Evolutionary conservation across 2,797 vertebrate genomes (phyloP).

Genomic region (Lepilemur ruficaudatus): DNA sequence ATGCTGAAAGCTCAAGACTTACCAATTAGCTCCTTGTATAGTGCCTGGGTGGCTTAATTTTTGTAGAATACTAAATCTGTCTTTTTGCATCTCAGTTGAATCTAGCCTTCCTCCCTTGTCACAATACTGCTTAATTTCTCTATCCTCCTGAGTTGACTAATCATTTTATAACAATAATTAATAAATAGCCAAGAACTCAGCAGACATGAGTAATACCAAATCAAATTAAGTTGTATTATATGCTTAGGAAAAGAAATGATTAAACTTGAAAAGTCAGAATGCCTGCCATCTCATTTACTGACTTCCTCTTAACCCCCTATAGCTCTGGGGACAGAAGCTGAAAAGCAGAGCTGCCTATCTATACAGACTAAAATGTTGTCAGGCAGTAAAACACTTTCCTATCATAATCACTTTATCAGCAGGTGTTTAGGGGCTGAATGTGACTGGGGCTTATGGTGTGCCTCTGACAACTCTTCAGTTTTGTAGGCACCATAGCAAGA

Average conservation of each 20-base stretch:
- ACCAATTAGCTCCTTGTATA: neutral
- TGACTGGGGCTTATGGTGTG: neutral
- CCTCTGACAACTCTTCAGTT: neutral
- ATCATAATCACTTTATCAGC: neutral
- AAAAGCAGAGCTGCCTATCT: neutral
- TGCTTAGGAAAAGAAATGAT: slow-evolving; percentile 31
- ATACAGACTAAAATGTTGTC: neutral
- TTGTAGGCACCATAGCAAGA: slow-evolving; percentile 41
- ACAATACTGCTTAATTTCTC: slow-evolving; percentile 50
- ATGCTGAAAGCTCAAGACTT: neutral
- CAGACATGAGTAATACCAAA: slow-evolving; percentile 20
- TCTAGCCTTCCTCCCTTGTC: neutral
- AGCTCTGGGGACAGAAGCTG: neutral
- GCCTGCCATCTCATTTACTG: neutral
- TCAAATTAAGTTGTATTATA: slow-evolving; percentile 38
- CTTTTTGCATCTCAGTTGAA: neutral
- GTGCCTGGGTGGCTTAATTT: neutral
- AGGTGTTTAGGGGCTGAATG: neutral
- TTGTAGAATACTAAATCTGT: neutral
- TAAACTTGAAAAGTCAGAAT: neutral
- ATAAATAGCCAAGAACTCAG: slow-evolving; percentile 43
- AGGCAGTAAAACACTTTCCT: neutral
- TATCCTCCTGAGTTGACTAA: slow-evolving; percentile 36
- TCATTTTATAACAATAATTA: slow-evolving; percentile 48
- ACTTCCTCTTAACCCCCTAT: neutral